Evolutionary conservation across 2,888 invertebrate species (phyloP).

Genomic region (Brachyopa scutellaris): DNA sequence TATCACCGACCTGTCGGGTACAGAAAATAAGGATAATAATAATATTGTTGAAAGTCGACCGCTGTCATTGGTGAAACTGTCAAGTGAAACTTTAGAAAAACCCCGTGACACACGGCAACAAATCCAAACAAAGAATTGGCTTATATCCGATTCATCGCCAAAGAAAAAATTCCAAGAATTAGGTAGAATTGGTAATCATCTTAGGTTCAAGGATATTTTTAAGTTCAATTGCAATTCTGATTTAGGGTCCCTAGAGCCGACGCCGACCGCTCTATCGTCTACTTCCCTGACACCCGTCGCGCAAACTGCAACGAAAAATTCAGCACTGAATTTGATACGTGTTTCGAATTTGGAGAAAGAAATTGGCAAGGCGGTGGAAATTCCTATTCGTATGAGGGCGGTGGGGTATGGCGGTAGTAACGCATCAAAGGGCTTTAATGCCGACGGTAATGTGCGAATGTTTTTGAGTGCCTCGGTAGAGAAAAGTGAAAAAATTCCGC

Average conservation of each 20-base stretch:
- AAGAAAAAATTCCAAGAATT: slow-evolving; percentile 74
- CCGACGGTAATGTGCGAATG: slow-evolving; percentile 53
- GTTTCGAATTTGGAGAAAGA: slow-evolving; percentile 64
- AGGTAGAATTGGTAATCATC: slow-evolving; percentile 43
- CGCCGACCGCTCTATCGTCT: slow-evolving; percentile 4
- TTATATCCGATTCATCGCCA: slow-evolving; percentile 78
- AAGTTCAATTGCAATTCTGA: slow-evolving; percentile 51
- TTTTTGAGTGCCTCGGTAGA: slow-evolving; percentile 42
- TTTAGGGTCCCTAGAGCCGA: slow-evolving; percentile 37
- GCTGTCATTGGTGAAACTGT: slow-evolving; percentile 76
- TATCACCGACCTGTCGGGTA: slow-evolving; percentile 80
- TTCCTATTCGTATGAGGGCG: slow-evolving; percentile 32
- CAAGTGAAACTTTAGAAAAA: slow-evolving; percentile 66
- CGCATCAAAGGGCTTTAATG: too few species aligned
- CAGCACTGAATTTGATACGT: slow-evolving; percentile 55
- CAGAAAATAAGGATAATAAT: slow-evolving; percentile 76
- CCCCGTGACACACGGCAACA: slow-evolving; percentile 56
- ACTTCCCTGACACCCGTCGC: slow-evolving; percentile 33
- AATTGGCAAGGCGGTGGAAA: slow-evolving; percentile 37
- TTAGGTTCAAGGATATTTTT: slow-evolving; percentile 50
- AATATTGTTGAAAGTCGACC: slow-evolving; percentile 74
- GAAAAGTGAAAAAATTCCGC: slow-evolving; percentile 32
- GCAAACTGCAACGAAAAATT: slow-evolving; percentile 41
- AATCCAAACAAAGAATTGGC: slow-evolving; percentile 77
- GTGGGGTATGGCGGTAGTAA: slow-evolving; percentile 25